Conservation (phyloP, 2,797 vertebrate species). For the Aphelocoma californica region DNA sequence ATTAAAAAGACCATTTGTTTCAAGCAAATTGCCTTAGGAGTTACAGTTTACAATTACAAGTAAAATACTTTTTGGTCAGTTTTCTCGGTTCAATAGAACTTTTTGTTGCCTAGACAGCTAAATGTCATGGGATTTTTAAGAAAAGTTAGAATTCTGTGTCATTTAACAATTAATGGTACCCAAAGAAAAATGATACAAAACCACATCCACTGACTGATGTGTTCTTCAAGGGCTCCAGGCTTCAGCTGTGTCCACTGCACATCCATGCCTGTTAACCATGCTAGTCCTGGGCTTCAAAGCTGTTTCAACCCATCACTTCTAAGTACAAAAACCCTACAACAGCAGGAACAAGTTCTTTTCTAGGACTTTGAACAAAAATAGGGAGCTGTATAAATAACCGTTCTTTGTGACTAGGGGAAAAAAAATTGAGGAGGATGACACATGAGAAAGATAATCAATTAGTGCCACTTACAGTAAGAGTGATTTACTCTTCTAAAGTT, state of each 20-base stretch:
- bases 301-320: neutral
- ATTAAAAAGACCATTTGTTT: conserved; percentile 65
- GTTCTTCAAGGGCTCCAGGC: neutral
- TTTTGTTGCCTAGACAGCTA: conserved; percentile 73
- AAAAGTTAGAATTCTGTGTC: conserved; percentile 72
- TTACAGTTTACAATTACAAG: conserved; percentile 63
- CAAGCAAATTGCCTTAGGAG: conserved; percentile 68
- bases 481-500: neutral
- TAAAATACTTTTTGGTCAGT: conserved; percentile 62
- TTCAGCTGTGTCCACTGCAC: neutral
- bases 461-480: neutral
- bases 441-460: neutral
- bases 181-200: conserved; percentile 29
- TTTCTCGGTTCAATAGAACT: conserved; percentile 70
- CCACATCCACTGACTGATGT: conserved; percentile 18
- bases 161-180: conserved; percentile 44
- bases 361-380: neutral
- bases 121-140: conserved; percentile 77
- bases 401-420: neutral
- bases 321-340: neutral
- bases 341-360: neutral
- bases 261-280: neutral
- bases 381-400: neutral
- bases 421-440: neutral
- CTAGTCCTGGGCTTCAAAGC: neutral